Base-by-base conservation (phyloP, 2,113 vertebrate genomes). In the Morone chrysops region DNA sequence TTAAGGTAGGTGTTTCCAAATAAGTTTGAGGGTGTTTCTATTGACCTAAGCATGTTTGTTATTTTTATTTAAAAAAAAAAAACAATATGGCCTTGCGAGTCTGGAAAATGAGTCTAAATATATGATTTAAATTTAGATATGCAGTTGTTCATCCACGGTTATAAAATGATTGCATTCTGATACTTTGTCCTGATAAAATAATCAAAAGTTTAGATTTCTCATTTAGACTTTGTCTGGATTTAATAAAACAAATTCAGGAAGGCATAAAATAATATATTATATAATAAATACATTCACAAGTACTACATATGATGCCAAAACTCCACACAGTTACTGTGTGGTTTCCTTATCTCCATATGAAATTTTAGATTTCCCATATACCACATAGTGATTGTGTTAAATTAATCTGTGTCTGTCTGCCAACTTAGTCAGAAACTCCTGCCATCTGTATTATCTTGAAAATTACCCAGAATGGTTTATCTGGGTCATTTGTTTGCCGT, bases 381-480 rank as follows among this genome's bases (percentile, higher is more conserved):
- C 13, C 31, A 25, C 25, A 40, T 11, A 9, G 8, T 14, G 36
- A n/a, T 45, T 18, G 8, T 8, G 1, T 18, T 38, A 6, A 59
- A 77, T 17, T 0, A 18, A 59, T 50, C 51, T 48, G 5, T n/a
- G 17, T 36, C 25, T 51, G 4, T 51, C 6, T 25, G 18, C 14
- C 51, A 63, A 3, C 22, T 25, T 66, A 31, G 3, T 62, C 50
- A 75, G 31, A 16, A 72, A n/a, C n/a, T n/a, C 9, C 2, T 53
- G 38, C 18, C 18, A 65, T 14, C 8, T 22, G 14, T 5, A 7
- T 57, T 72, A 63, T 76, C 71, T 79, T 8, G 0, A 56, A 56
- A 65, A 51, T 67, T 72, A 12, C 80, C 17, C 6, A 56, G 71
- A 80, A 89, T 47, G 0, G 16, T 43, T 78, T 68, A 63, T 71